These are phyloP conservation scores for Xiphias gladius DNA, from an alignment of 2,113 vertebrate genomes.

Conservation along the genomic window DNA sequence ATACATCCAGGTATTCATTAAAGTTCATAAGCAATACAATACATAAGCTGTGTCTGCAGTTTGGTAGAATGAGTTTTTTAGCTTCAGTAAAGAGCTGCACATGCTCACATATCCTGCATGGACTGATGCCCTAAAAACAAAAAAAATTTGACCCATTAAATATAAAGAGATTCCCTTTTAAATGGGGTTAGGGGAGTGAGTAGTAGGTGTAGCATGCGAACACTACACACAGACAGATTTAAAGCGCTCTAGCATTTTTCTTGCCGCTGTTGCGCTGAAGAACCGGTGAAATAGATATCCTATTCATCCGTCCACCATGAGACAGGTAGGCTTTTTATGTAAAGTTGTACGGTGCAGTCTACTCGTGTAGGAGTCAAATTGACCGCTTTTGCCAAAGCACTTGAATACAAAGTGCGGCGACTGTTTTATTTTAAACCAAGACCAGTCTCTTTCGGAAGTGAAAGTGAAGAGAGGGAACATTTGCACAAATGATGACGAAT, in stretches of 20 bases:
- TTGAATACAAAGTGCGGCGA: slow-evolving; percentile 13
- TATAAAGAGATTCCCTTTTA: slow-evolving; percentile 1
- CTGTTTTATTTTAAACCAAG: slow-evolving; percentile 37
- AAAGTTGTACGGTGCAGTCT: slow-evolving; percentile 14
- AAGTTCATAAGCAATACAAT: background rate
- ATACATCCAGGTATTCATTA: background rate
- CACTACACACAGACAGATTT: slow-evolving; percentile 9
- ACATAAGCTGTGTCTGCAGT: background rate
- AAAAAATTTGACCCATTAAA: slow-evolving; percentile 19
- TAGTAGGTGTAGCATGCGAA: slow-evolving; percentile 20
- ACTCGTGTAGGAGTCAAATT: slow-evolving; percentile 25
- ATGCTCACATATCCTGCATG: background rate
- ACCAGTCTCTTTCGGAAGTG: slow-evolving; percentile 19
- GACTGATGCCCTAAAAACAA: background rate
- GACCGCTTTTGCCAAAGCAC: background rate
- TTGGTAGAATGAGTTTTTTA: background rate
- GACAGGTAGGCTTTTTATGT: slow-evolving; percentile 24
- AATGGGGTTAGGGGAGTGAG: background rate
- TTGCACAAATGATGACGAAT: slow-evolving; percentile 78
- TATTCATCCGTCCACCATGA: slow-evolving; percentile 6
- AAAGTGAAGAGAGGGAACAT: slow-evolving; percentile 61
- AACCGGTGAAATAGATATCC: slow-evolving; percentile 9
- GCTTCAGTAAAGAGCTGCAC: background rate
- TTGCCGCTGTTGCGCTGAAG: slow-evolving; percentile 1
- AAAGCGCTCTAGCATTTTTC: slow-evolving; percentile 27